Evolutionary conservation across 2,797 vertebrate genomes (phyloP).

Genomic region (Schizopygopsis malacanthus): DNA sequence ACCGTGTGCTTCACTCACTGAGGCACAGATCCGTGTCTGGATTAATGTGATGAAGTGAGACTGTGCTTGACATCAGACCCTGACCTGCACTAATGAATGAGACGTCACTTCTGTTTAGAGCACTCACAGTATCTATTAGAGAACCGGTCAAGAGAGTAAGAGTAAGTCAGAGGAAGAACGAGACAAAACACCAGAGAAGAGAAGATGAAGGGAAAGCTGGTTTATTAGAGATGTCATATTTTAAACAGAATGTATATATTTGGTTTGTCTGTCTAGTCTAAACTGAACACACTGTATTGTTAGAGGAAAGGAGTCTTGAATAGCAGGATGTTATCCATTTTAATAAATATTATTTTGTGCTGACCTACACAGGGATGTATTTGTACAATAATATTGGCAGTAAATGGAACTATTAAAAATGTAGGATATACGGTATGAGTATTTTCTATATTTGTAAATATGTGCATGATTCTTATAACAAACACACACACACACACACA

Average conservation of each 20-base stretch:
- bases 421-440: background rate
- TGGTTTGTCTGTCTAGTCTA: background rate
- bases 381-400: background rate
- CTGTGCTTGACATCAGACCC: slow-evolving; percentile 16
- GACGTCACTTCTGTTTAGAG: slow-evolving; percentile 78
- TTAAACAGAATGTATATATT: background rate
- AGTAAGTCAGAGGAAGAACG: too few species aligned
- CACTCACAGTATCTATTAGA: too few species aligned
- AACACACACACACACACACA: too few species aligned
- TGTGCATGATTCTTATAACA: background rate
- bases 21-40: background rate
- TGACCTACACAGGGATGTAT: background rate
- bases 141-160: too few species aligned
- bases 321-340: background rate
- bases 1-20: background rate
- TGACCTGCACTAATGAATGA: slow-evolving; percentile 70
- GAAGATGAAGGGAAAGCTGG: background rate
- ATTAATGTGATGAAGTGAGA: slow-evolving; percentile 35
- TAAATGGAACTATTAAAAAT: background rate
- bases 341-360: background rate
- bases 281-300: background rate
- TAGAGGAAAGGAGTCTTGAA: background rate
- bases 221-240: background rate
- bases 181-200: slow-evolving; percentile 55
- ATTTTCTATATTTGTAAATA: background rate